A percentile compares a stretch with the other conserved stretches of the same genome.
phyloP scores from a whole-genome alignment of 2,888 invertebrate genomes.

The Theodoxus fluviatilis region DNA sequence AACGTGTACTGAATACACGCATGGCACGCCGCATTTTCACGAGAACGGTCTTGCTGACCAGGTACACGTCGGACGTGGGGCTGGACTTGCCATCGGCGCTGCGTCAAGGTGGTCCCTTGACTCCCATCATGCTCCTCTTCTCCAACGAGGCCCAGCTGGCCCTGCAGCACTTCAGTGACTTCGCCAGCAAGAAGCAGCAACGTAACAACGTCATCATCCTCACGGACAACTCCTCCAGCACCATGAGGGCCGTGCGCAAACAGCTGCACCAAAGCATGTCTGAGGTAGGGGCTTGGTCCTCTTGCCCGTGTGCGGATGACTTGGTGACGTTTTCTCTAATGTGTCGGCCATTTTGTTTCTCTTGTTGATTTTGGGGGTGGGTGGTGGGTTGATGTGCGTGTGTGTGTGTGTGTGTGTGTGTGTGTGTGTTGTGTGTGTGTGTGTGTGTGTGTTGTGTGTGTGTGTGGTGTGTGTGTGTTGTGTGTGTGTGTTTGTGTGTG shows the following conservation, averaged over 20 bases:
- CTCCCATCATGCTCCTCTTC: constrained; percentile 60
- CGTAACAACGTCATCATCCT: constrained; percentile 43
- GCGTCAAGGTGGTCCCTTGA: constrained; percentile 50
- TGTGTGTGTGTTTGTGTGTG: background rate
- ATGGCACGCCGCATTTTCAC: no score
- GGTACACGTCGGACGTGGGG: constrained; percentile 54
- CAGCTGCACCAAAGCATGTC: constrained; percentile 55
- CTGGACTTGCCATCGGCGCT: constrained; percentile 54
- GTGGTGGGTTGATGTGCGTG: no score
- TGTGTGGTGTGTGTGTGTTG: background rate
- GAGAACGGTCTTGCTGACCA: constrained; percentile 34
- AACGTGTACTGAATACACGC: no score
- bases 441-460: no score
- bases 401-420: no score
- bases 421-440: no score
- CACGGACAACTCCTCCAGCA: constrained; percentile 46
- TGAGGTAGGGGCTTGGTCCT: constrained; percentile 43
- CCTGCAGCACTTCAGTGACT: constrained; percentile 55
- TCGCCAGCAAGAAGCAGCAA: constrained; percentile 55
- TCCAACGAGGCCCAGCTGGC: constrained; percentile 54
- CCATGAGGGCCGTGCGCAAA: constrained; percentile 51
- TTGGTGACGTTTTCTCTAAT: no score
- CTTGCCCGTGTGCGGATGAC: background rate
- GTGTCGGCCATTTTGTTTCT: background rate
- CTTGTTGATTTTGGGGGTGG: background rate